Evolutionary conservation across 2,797 vertebrate species (phyloP).

Genomic region (Synanceia verrucosa): DNA sequence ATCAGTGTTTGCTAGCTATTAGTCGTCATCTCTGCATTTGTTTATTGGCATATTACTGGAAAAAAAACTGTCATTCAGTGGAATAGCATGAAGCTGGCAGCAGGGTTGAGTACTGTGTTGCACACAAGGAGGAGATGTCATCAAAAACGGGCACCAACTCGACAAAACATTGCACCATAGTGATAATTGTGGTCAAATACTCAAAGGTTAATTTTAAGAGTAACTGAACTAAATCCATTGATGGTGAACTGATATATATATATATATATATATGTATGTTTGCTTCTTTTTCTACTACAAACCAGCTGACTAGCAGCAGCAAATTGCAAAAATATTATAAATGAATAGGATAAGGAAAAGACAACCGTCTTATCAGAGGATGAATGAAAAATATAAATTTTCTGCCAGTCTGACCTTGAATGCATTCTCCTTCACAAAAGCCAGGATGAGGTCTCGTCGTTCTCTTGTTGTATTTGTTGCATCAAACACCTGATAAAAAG

Average conservation of each 20-base stretch:
- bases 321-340: neutral
- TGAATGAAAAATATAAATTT: too few species aligned
- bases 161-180: neutral
- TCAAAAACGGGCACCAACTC: neutral
- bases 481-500: constrained; percentile 90
- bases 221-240: too few species aligned
- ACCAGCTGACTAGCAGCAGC: neutral
- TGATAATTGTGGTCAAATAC: neutral
- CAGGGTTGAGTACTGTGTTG: neutral
- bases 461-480: constrained; percentile 98
- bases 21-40: neutral
- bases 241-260: neutral
- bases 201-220: neutral
- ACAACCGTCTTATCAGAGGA: too few species aligned
- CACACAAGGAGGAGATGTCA: neutral
- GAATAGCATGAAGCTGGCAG: neutral
- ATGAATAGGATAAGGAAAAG: too few species aligned
- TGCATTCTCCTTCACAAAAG: constrained; percentile 90
- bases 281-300: neutral
- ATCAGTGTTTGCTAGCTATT: neutral
- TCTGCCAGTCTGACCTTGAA: constrained; percentile 86
- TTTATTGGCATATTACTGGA: neutral
- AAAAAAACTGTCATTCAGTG: neutral
- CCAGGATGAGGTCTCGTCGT: constrained; percentile 91
- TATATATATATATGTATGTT: too few species aligned